Conservation (phyloP, 1,140 invertebrate species). For the Wiebesia pumilae region DNA sequence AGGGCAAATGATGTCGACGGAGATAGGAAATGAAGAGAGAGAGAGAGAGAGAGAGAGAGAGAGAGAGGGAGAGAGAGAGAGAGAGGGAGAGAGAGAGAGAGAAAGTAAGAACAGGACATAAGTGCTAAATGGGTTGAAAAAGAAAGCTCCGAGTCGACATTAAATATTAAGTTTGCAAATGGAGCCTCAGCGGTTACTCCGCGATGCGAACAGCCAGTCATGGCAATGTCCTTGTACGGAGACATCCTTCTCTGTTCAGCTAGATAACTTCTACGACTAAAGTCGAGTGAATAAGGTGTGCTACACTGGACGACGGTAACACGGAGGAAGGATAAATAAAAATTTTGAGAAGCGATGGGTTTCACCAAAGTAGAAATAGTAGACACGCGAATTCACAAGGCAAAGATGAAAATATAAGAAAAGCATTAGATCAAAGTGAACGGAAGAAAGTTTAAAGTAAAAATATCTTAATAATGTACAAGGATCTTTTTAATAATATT, state of each 20-base stretch:
- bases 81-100: too few relatives aligned
- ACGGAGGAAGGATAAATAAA: background rate
- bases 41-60: background rate
- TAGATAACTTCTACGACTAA: background rate
- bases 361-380: background rate
- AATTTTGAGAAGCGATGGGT: background rate
- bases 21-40: background rate
- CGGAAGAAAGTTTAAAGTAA: background rate
- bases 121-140: background rate
- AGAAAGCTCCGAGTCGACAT: constrained; percentile 9
- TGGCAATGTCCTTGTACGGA: background rate
- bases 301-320: background rate
- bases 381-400: background rate
- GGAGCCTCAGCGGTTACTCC: constrained; percentile 17
- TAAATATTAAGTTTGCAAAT: constrained; percentile 52
- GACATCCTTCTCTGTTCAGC: background rate
- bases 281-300: background rate
- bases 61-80: background rate
- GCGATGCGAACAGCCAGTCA: background rate
- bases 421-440: background rate
- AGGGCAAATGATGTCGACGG: constrained; percentile 4
- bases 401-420: too few relatives aligned
- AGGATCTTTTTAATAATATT: too few relatives aligned
- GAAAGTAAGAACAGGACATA: too few relatives aligned
- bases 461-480: background rate